Evolutionary conservation across 2,797 vertebrate genomes (phyloP).

Genomic region (Malacoctenus gilli): DNA sequence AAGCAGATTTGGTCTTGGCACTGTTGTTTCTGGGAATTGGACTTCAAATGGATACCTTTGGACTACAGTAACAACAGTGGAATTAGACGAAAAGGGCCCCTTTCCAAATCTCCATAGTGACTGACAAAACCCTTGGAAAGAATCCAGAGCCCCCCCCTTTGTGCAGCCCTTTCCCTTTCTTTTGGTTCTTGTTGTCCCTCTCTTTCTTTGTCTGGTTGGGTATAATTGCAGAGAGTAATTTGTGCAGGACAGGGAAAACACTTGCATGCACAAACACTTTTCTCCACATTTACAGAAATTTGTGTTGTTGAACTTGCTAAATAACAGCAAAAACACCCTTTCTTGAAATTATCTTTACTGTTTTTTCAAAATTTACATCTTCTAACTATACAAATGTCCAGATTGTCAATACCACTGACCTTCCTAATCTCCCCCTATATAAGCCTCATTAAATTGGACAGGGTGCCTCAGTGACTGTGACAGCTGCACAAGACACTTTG

Average conservation of each 20-base stretch:
- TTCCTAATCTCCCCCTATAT: too few species aligned
- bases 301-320: too few species aligned
- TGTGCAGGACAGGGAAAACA: conserved; percentile 37
- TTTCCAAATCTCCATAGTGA: conserved; percentile 74
- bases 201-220: conserved; percentile 54
- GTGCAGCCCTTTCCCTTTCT: too few species aligned
- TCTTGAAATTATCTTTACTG: too few species aligned
- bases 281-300: conserved; percentile 1
- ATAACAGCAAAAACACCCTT: too few species aligned
- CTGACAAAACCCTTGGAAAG: conserved; percentile 72
- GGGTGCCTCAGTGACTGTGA: too few species aligned
- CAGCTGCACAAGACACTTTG: too few species aligned
- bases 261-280: background rate
- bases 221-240: conserved; percentile 25
- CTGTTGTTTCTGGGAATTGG: conserved; percentile 17
- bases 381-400: too few species aligned
- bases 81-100: conserved; percentile 64
- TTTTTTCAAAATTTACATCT: too few species aligned
- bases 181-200: conserved; percentile 51
- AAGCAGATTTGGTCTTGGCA: conserved; percentile 19
- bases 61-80: conserved; percentile 59
- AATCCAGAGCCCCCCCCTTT: too few species aligned
- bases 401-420: too few species aligned
- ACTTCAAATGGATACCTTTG: conserved; percentile 63
- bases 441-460: too few species aligned